Base-by-base conservation (phyloP, 1,140 invertebrate species). In the Lepidurus packardi region DNA sequence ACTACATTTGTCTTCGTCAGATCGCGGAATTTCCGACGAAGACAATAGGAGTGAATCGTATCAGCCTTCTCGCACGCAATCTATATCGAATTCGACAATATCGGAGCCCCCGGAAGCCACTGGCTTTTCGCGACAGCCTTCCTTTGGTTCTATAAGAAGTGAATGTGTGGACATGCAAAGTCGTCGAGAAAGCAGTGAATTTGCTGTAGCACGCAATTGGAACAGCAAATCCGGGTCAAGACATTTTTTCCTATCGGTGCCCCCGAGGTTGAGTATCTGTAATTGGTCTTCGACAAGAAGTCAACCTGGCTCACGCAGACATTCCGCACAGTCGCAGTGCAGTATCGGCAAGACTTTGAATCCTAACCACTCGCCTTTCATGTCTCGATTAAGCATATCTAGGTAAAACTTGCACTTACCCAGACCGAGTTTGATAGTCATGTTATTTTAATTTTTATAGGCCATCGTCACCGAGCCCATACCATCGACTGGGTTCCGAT, bases 61-160 rank as follows among this genome's bases (percentile, higher is more conserved):
- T 65, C 53, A 65, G 16, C 53, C 53, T 13, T 65, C 53, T 13
- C 21, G 53, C 53, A 65, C 53, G 13, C 53, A 65, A 65, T 65
- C 53, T 7, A 21, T 65, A 21, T 65, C 53, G 9, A 65, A 65
- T 16, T 65, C 53, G 1, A n/a, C 53, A 9, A 65, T 65, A 7
- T 65, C 53, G 21, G 53, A 65, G 16, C 21, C 21, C 16, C 16
- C 53, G 6, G 53, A 65, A 65, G 21, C 53, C 16, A 65, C 8
- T 21, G 53, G 43, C 25, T 45, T 44, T 13, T 77, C 75, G 16
- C 43, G 75, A 11, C 75, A 44, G 24, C 43, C 75, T 10, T 75
- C 74, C n/a, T 75, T 77, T 42, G 24, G 75, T 77, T 77, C 75
- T 34, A 43, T 77, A 10, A 34, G 75, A 8, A 77, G 75, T 24